phyloP scores from a whole-genome alignment of 2,797 vertebrate genomes.

The Mormyrus hasselquistii region DNA sequence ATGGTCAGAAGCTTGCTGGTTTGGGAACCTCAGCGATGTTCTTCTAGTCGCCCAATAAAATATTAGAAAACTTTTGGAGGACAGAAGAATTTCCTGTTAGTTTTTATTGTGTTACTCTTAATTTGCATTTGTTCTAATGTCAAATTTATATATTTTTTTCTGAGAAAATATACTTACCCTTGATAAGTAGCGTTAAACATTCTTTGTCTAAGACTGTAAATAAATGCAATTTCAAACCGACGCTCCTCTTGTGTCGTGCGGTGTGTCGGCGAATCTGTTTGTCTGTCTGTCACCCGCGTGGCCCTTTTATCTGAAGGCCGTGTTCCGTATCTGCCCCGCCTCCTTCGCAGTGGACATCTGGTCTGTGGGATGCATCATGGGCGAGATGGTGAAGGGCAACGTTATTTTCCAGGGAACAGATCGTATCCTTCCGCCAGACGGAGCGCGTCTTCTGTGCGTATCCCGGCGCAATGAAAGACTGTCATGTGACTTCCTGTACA shows the following conservation, averaged over 20 bases:
- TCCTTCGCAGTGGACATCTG: conserved; percentile 94
- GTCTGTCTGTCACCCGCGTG: background rate
- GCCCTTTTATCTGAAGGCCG: background rate
- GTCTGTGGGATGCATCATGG: conserved; percentile 99
- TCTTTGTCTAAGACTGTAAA: background rate
- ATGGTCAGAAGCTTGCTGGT: background rate
- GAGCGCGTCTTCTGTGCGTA: background rate
- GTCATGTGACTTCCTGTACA: background rate
- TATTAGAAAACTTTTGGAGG: background rate
- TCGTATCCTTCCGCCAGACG: conserved; percentile 81
- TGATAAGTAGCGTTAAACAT: background rate
- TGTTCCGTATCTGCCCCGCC: background rate
- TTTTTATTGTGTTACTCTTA: background rate
- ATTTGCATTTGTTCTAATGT: background rate
- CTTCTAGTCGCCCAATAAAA: background rate
- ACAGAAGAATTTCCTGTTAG: background rate
- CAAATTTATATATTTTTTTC: background rate
- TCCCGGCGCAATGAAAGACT: background rate
- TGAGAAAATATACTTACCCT: background rate
- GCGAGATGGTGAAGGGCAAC: conserved; percentile 97
- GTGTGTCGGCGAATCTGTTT: background rate
- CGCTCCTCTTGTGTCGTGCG: background rate
- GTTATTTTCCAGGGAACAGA: conserved; percentile 99
- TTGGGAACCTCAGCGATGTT: background rate
- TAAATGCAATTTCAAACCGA: background rate